These are phyloP conservation scores for Drosophila nannoptera DNA, from an alignment of 1,140 invertebrate genomes.

Conservation along the genomic window DNA sequence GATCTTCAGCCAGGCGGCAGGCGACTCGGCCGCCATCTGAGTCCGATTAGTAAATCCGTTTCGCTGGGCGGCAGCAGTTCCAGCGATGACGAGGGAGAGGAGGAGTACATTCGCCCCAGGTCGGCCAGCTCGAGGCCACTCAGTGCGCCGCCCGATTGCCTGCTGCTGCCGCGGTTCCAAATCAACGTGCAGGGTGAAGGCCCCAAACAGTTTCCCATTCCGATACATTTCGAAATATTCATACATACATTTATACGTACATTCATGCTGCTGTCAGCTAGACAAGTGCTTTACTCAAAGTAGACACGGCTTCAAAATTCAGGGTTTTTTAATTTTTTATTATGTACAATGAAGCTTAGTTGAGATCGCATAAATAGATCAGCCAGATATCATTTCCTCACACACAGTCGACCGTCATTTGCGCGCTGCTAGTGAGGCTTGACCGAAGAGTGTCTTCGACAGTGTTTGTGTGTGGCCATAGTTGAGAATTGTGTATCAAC, in stretches of 20 bases:
- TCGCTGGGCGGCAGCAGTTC: conserved; percentile 60
- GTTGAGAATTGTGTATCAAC: neutral
- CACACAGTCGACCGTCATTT: neutral
- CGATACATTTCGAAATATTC: neutral
- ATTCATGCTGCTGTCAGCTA: conserved; percentile 4
- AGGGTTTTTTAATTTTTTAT: conserved; percentile 11
- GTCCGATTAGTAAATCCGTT: conserved; percentile 59
- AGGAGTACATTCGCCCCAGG: conserved; percentile 22
- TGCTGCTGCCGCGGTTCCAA: conserved; percentile 50
- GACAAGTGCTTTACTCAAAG: conserved; percentile 4
- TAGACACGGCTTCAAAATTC: conserved; percentile 55
- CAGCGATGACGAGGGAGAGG: conserved; percentile 50
- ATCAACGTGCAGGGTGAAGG: conserved; percentile 70
- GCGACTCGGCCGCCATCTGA: conserved; percentile 38
- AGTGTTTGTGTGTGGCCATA: neutral
- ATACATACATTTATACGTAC: neutral
- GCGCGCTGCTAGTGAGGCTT: neutral
- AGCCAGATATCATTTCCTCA: too few species aligned
- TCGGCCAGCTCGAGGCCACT: conserved; percentile 42
- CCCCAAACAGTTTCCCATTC: neutral
- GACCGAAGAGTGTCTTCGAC: neutral
- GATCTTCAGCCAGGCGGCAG: conserved; percentile 31
- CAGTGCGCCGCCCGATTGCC: conserved; percentile 66
- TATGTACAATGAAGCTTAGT: too few species aligned
- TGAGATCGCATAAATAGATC: too few species aligned